Percentiles rank a stretch among this genome's conserved stretches.
These are phyloP conservation scores for Penaeus indicus DNA, from an alignment of 1,140 invertebrate genomes.

Conservation along the genomic window DNA sequence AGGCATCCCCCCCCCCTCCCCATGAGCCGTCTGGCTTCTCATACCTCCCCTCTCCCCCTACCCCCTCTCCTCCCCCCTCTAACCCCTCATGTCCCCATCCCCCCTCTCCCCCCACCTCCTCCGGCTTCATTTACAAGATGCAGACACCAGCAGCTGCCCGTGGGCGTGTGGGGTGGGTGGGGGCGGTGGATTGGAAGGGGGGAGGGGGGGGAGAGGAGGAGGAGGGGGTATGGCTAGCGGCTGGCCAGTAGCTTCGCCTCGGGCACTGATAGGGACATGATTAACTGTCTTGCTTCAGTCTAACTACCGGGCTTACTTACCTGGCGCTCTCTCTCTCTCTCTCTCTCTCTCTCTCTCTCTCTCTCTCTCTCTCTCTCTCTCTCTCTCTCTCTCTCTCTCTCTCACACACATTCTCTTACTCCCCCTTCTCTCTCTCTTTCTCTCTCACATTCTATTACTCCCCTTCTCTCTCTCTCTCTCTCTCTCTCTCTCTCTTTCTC, in stretches of 20 bases:
- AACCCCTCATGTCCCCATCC: too few species aligned
- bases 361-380: slow-evolving; percentile 16
- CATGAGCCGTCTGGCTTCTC: background rate
- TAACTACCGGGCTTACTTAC: background rate
- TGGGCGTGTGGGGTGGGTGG: slow-evolving; percentile 1
- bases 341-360: slow-evolving; percentile 25
- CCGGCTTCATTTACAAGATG: slow-evolving; percentile 2
- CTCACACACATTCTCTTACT: background rate
- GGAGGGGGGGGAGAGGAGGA: background rate
- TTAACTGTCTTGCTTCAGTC: background rate
- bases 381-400: slow-evolving; percentile 7
- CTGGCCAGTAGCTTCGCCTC: too few species aligned
- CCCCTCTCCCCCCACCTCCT: background rate
- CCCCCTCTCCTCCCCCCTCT: background rate
- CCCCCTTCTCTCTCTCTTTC: background rate
- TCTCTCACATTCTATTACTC: background rate
- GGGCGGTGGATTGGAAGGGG: background rate
- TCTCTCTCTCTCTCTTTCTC: background rate
- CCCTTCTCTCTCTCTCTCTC: background rate
- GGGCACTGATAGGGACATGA: too few species aligned
- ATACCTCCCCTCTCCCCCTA: too few species aligned
- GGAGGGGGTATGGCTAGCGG: too few species aligned
- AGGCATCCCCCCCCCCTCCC: background rate
- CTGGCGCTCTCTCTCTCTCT: slow-evolving; percentile 12
- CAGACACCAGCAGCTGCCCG: background rate